Percentiles rank a stretch among this genome's conserved stretches.
Conservation (phyloP, 2,797 vertebrate species). For the Agapornis canus region DNA sequence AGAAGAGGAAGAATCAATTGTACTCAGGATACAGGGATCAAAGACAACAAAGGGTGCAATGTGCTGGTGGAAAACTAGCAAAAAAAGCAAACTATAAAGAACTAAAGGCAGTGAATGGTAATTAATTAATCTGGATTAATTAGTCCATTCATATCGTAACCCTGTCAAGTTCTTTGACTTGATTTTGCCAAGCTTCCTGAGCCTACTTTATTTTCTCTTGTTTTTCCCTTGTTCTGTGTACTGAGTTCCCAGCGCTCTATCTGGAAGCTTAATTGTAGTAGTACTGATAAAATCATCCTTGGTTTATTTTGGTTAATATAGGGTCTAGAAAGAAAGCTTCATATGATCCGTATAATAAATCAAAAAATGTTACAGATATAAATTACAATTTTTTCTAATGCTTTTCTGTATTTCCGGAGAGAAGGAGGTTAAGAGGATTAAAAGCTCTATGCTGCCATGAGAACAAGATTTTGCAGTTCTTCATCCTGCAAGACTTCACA, state of each 20-base stretch:
- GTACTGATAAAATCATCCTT: neutral
- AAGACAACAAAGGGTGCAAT: neutral
- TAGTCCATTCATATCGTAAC: neutral
- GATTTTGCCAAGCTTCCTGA: neutral
- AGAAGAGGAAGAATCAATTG: neutral
- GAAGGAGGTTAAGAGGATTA: neutral
- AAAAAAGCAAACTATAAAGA: neutral
- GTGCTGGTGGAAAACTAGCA: neutral
- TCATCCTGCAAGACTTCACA: neutral
- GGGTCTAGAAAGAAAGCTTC: neutral
- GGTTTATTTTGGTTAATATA: neutral
- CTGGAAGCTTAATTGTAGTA: neutral
- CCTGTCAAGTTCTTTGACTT: neutral
- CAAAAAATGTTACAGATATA: neutral
- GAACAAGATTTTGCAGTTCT: conserved; percentile 12
- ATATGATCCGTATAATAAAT: neutral
- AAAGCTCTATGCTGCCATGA: conserved; percentile 19
- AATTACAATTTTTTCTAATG: neutral
- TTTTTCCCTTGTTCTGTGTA: neutral
- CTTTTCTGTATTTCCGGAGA: conserved; percentile 35
- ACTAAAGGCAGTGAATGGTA: neutral
- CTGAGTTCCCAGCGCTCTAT: neutral
- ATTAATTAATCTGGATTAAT: neutral
- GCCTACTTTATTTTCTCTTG: neutral
- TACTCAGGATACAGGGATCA: neutral